A percentile compares a stretch with the other conserved stretches of the same genome.
Conservation (phyloP, 2,888 invertebrate genomes). For the Trissonchulus sp. region DNA sequence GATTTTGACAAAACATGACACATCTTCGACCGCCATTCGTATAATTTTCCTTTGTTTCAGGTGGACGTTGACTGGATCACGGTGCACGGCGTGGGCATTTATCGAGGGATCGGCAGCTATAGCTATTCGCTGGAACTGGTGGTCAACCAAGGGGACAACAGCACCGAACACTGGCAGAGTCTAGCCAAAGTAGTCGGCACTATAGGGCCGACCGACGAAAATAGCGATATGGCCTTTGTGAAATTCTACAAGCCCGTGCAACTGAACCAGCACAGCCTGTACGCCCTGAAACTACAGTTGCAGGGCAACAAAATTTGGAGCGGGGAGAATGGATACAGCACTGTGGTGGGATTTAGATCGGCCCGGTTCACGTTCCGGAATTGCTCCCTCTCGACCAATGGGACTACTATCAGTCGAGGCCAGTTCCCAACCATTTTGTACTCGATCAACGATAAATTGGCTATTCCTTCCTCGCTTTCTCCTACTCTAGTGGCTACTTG, state of each 20-base stretch:
- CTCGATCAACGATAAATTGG: slow-evolving; percentile 51
- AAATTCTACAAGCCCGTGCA: slow-evolving; percentile 77
- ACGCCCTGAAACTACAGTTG: slow-evolving; percentile 71
- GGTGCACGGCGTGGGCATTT: slow-evolving; percentile 80
- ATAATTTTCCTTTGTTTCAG: too few species aligned
- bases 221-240: slow-evolving; percentile 75
- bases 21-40: too few species aligned
- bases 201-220: slow-evolving; percentile 70
- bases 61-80: slow-evolving; percentile 83
- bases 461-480: neutral
- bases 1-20: neutral
- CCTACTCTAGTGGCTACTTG: neutral
- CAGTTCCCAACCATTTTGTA: slow-evolving; percentile 89
- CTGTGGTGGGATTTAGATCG: slow-evolving; percentile 85
- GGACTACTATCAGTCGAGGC: slow-evolving; percentile 87
- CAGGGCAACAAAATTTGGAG: slow-evolving; percentile 83
- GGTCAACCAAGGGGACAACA: slow-evolving; percentile 53
- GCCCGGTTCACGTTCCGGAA: slow-evolving; percentile 81
- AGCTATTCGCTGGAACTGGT: slow-evolving; percentile 84
- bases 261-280: slow-evolving; percentile 60
- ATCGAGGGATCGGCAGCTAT: slow-evolving; percentile 78
- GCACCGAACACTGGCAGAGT: slow-evolving; percentile 33
- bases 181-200: slow-evolving; percentile 25
- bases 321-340: slow-evolving; percentile 82
- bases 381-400: slow-evolving; percentile 87